A percentile compares a stretch with the other conserved stretches of the same genome.
These are phyloP conservation scores for Lepus americanus DNA, from an alignment of 2,113 vertebrate genomes.

Conservation along the genomic window DNA sequence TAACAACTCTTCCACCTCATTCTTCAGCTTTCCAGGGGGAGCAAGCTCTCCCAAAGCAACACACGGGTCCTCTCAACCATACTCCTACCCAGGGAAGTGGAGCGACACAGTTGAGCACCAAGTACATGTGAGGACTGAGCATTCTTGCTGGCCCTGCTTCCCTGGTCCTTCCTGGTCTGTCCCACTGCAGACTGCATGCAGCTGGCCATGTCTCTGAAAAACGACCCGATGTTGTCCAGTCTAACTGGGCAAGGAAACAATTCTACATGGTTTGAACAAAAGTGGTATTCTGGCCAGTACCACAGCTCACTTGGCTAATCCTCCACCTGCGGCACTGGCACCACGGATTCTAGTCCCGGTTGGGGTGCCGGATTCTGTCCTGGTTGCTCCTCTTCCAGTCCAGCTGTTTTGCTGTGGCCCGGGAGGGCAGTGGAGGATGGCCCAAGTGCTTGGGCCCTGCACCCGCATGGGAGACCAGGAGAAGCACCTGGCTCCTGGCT, in stretches of 20 bases:
- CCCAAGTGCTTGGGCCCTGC: no score
- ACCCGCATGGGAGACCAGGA: no score
- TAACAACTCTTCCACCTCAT: background rate
- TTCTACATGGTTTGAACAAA: background rate
- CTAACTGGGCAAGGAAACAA: background rate
- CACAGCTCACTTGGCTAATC: no score
- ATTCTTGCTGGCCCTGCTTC: fast-evolving
- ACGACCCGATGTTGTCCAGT: background rate
- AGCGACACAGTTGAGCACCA: fast-evolving
- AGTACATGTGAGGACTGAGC: background rate
- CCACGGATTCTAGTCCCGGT: no score
- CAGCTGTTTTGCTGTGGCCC: no score
- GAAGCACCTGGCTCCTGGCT: no score
- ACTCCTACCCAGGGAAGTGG: background rate
- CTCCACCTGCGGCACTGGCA: no score
- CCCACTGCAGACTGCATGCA: no score
- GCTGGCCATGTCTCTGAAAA: fast-evolving
- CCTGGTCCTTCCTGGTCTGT: background rate
- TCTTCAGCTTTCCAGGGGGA: background rate
- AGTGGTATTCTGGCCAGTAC: background rate
- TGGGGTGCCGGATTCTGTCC: no score
- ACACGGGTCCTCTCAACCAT: background rate
- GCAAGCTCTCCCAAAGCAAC: fast-evolving
- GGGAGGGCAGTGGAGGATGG: no score
- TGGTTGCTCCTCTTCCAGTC: no score